Evolutionary conservation across 2,797 vertebrate genomes (phyloP).

Genomic region (Rhodeus uyekii): DNA sequence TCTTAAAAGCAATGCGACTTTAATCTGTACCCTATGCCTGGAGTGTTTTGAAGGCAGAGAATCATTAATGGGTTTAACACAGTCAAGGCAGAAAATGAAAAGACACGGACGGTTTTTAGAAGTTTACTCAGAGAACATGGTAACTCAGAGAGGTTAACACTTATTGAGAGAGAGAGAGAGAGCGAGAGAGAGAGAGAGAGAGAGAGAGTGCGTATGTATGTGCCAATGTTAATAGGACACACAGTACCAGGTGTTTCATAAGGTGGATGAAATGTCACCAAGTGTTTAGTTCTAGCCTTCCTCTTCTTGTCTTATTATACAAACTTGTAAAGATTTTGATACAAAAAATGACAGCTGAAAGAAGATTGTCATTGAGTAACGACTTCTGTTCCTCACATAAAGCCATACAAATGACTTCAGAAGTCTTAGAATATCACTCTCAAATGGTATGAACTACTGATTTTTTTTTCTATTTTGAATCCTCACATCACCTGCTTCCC

Average conservation of each 20-base stretch:
- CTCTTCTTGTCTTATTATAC: neutral
- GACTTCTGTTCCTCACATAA: neutral
- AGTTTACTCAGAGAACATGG: slow-evolving; percentile 6
- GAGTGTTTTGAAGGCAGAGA: slow-evolving; percentile 37
- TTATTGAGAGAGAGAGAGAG: too few species aligned
- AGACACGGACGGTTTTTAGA: slow-evolving; percentile 15
- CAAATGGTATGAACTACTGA: neutral
- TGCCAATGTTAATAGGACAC: slow-evolving; percentile 38
- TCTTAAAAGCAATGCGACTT: slow-evolving; percentile 44
- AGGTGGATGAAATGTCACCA: neutral
- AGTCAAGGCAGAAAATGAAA: slow-evolving; percentile 31
- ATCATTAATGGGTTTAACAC: slow-evolving; percentile 47
- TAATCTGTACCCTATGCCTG: slow-evolving; percentile 19
- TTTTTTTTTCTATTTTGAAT: neutral
- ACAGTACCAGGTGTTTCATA: slow-evolving; percentile 31
- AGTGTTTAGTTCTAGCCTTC: neutral
- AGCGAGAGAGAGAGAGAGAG: too few species aligned
- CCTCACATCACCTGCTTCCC: neutral
- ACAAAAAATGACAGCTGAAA: neutral
- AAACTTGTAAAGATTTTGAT: neutral
- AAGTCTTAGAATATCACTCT: neutral
- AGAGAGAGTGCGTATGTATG: neutral
- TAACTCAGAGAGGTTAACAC: neutral
- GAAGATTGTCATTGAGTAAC: neutral
- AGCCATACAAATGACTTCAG: neutral